phyloP scores from a whole-genome alignment of 2,888 invertebrate genomes.

The Peribatodes rhomboidaria region DNA sequence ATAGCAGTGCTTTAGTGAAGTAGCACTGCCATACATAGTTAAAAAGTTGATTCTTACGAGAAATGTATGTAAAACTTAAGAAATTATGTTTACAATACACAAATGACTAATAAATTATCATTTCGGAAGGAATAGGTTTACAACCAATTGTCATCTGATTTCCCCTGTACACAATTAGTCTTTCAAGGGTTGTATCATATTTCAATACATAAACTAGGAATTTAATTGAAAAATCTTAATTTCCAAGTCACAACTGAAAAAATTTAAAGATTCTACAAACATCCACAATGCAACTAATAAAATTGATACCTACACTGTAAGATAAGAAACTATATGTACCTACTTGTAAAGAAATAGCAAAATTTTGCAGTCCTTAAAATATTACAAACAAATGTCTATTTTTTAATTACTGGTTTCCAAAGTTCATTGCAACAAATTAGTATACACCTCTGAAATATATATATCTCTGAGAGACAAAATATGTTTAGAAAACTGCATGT shows the following conservation, averaged over 20 bases:
- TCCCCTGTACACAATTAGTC: conserved; percentile 61
- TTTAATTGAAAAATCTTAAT: conserved; percentile 47
- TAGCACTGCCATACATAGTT: conserved; percentile 47
- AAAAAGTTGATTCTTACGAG: conserved; percentile 69
- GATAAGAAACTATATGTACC: conserved; percentile 63
- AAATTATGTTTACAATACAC: conserved; percentile 60
- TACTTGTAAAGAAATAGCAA: conserved; percentile 78
- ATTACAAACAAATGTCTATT: conserved; percentile 65
- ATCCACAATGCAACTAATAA: conserved; percentile 57
- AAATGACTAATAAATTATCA: conserved; percentile 41
- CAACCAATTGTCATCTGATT: conserved; percentile 58
- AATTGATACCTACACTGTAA: conserved; percentile 63
- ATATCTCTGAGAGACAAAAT: conserved; percentile 66
- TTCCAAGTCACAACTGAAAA: conserved; percentile 55
- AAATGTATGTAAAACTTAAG: conserved; percentile 62
- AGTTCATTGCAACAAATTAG: conserved; percentile 65
- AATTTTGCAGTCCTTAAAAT: conserved; percentile 77
- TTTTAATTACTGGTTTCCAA: conserved; percentile 69
- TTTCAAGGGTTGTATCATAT: conserved; percentile 45
- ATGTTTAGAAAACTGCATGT: conserved; percentile 64
- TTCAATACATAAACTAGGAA: conserved; percentile 42
- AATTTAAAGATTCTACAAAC: conserved; percentile 58
- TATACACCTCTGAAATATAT: conserved; percentile 54
- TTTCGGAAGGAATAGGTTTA: conserved; percentile 41
- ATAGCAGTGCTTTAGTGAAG: conserved; percentile 50